These are phyloP conservation scores for Sorex araneus DNA, from an alignment of 2,113 vertebrate species.

Conservation along the genomic window DNA sequence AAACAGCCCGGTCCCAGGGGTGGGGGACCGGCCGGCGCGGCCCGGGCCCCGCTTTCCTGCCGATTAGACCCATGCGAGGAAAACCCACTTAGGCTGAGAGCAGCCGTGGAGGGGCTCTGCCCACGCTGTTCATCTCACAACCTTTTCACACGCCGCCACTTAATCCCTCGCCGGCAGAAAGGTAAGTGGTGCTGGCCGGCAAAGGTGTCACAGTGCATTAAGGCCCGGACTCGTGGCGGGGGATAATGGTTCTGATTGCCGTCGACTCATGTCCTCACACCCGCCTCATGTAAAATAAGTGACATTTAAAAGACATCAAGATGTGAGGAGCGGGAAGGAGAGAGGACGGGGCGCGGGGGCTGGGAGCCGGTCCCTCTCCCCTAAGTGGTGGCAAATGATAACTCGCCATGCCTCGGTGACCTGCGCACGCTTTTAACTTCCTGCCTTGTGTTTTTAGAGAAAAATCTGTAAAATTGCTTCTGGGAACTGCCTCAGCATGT, in stretches of 20 bases:
- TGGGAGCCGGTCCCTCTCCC: slow-evolving; percentile 87
- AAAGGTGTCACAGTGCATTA: slow-evolving; percentile 95
- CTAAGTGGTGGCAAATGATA: slow-evolving; percentile 92
- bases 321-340: slow-evolving; percentile 91
- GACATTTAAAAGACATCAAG: slow-evolving; percentile 97
- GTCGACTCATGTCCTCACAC: slow-evolving; percentile 94
- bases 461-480: slow-evolving; percentile 94
- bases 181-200: slow-evolving; percentile 93
- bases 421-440: slow-evolving; percentile 92
- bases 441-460: slow-evolving; percentile 91
- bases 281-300: slow-evolving; percentile 97
- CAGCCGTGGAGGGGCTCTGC: slow-evolving; percentile 96
- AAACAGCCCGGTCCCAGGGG: slow-evolving; percentile 95
- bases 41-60: slow-evolving; percentile 97
- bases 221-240: slow-evolving; percentile 93
- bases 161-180: slow-evolving; percentile 95
- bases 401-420: slow-evolving; percentile 92
- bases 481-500: slow-evolving; percentile 95
- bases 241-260: slow-evolving; percentile 97
- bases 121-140: slow-evolving; percentile 99
- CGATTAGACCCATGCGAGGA: slow-evolving; percentile 97
- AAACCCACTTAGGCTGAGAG: slow-evolving; percentile 97
- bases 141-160: slow-evolving; percentile 97
- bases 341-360: too few relatives aligned
- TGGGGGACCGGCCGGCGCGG: slow-evolving; percentile 91